These are phyloP conservation scores for Salpingus planirostris DNA, from an alignment of 2,888 invertebrate genomes.

Conservation along the genomic window DNA sequence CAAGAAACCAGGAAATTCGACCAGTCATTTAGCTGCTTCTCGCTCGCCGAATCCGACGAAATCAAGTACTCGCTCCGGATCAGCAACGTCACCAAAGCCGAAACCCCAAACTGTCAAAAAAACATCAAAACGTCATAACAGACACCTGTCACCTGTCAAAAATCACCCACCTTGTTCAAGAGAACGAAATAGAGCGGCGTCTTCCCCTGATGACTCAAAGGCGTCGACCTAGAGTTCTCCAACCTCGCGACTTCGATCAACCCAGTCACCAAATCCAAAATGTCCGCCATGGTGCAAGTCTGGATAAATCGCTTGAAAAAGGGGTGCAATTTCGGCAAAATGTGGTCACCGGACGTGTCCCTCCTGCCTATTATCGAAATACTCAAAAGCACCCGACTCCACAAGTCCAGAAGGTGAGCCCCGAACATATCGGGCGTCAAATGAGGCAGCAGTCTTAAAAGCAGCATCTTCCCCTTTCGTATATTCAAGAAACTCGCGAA, in stretches of 20 bases:
- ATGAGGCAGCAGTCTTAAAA: conserved; percentile 58
- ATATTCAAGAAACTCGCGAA: conserved; percentile 65
- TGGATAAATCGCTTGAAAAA: conserved; percentile 49
- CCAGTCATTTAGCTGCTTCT: conserved; percentile 41
- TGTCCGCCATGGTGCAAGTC: conserved; percentile 32
- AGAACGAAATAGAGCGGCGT: conserved; percentile 42
- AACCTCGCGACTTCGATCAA: conserved; percentile 32
- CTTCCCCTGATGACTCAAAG: conserved; percentile 36
- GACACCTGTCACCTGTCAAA: neutral
- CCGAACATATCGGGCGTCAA: conserved; percentile 39
- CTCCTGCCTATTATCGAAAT: conserved; percentile 50
- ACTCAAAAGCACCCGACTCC: conserved; percentile 52
- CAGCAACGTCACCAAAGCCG: conserved; percentile 46
- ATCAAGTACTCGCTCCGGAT: conserved; percentile 45
- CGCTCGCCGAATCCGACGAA: conserved; percentile 31
- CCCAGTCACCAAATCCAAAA: conserved; percentile 34
- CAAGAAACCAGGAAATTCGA: conserved; percentile 47
- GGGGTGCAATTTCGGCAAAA: conserved; percentile 48
- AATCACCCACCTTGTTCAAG: conserved; percentile 41
- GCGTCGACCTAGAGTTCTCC: conserved; percentile 36
- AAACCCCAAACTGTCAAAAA: conserved; percentile 47
- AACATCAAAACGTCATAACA: too few species aligned
- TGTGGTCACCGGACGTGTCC: conserved; percentile 45
- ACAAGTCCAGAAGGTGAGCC: conserved; percentile 47
- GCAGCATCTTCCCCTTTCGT: conserved; percentile 70